Evolutionary conservation across 53 echinoderm and acorn worm genomes (phyloP).

Genomic region (Stichopus horrens): DNA sequence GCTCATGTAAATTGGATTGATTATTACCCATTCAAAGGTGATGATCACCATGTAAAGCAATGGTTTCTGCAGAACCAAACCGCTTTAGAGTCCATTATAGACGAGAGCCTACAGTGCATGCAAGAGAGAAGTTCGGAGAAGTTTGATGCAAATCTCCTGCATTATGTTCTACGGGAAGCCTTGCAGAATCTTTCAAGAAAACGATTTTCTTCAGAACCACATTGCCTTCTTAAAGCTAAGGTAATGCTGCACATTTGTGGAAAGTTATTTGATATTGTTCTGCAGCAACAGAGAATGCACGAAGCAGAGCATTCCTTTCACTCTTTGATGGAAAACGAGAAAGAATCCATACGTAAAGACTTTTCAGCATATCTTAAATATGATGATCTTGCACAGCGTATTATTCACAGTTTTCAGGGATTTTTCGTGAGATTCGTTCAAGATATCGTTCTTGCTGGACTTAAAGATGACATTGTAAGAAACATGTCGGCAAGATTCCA

Average conservation of each 20-base stretch:
- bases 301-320: background rate
- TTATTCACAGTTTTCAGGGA: background rate
- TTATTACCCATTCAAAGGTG: slow-evolving; percentile 5
- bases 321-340: background rate
- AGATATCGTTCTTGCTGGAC: background rate
- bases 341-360: background rate
- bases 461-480: background rate
- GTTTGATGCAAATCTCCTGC: slow-evolving; percentile 13
- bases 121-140: background rate
- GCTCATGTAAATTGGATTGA: background rate
- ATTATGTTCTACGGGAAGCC: background rate
- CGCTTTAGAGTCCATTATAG: background rate
- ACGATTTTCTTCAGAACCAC: background rate
- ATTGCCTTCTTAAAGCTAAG: slow-evolving; percentile 2
- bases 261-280: background rate
- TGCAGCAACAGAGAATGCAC: background rate
- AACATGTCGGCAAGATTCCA: background rate
- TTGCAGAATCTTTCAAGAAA: background rate
- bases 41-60: background rate
- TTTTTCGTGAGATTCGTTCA: background rate
- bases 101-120: background rate
- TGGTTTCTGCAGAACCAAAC: too few species aligned
- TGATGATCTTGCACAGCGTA: background rate
- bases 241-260: slow-evolving; percentile 15
- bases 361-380: background rate